Evolutionary conservation across 2,888 invertebrate species (phyloP), one percentile per base, ranked within the genome.

Genomic region (Parnassius glacialis): DNA sequence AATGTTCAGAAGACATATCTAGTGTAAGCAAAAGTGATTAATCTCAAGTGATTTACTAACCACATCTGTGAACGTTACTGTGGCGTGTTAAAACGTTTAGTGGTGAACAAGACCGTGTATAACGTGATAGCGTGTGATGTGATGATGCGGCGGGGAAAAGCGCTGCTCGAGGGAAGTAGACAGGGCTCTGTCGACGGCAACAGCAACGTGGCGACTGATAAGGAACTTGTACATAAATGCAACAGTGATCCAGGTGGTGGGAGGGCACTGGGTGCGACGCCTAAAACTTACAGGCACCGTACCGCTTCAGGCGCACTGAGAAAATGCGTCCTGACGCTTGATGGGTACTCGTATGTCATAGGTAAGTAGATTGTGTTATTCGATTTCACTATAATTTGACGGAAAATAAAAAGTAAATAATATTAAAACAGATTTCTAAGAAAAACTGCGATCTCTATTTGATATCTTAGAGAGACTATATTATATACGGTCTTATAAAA

Each of bases 281-380:
- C 88, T 3, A 81, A 90, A 68, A 76, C 83, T 55, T 78, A 81
- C 53, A 83, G 92, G 59, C 89, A 89, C 75, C 83, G 87, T 68
- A 87, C 90, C 42, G 83, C 92, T 61, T 93, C 93, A 67, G 88
- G 93, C 74, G 93, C 93, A 65, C 93, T 95, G 34, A 93, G 95
- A 78, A 95, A 95, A 88, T 97, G 96, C 90, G 95, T 96, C 67
- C 94, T 96, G 69, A 96, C 96, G 54, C 92, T 97, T 71, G 96
- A 96, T 83, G 96, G 96, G 75, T 96, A 96, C 90, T 96, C 95
- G 68, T 97, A 97, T 87, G 96, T 96, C 74, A 97, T 97, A 92
- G 96, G 97, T 96, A 87, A 94, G 95, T 7, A 13, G 12, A 51
- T 51, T 25, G 0, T 11, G 5, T 34, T 34, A 34, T 34, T 34